A percentile compares a stretch with the other conserved stretches of the same genome.
These are phyloP conservation scores for Blera fallax DNA, from an alignment of 2,888 invertebrate genomes.

Conservation along the genomic window DNA sequence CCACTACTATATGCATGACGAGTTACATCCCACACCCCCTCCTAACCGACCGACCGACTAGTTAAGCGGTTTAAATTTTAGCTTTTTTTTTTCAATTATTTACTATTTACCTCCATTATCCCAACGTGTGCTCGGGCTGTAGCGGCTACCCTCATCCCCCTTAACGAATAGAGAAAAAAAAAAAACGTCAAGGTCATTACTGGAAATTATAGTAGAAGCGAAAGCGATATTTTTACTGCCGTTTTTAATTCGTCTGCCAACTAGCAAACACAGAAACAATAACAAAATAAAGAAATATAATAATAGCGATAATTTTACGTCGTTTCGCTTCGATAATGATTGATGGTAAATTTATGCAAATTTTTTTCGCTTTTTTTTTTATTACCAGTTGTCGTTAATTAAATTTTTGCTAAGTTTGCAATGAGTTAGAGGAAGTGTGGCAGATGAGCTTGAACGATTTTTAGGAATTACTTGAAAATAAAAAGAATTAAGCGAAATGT, in stretches of 20 bases:
- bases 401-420: background rate
- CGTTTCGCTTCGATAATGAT: slow-evolving; percentile 47
- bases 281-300: slow-evolving; percentile 24
- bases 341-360: slow-evolving; percentile 27
- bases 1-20: slow-evolving; percentile 29
- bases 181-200: slow-evolving; percentile 57
- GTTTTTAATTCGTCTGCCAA: slow-evolving; percentile 39
- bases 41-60: slow-evolving; percentile 5
- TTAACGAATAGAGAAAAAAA: slow-evolving; percentile 9
- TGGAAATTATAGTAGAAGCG: slow-evolving; percentile 57
- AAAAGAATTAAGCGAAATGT: background rate
- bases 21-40: slow-evolving; percentile 31
- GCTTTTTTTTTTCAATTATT: slow-evolving; percentile 41
- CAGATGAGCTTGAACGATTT: background rate
- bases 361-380: slow-evolving; percentile 1
- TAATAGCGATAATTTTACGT: slow-evolving; percentile 23
- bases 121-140: slow-evolving; percentile 11
- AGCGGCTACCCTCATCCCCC: background rate
- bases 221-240: slow-evolving; percentile 68
- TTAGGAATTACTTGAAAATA: background rate
- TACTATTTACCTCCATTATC: slow-evolving; percentile 27
- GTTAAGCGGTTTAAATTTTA: slow-evolving; percentile 30
- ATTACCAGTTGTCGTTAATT: background rate
- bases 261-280: slow-evolving; percentile 7
- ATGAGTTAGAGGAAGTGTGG: background rate